Conservation (phyloP, 2,888 invertebrate species). For the Sylvicola cinctus region DNA sequence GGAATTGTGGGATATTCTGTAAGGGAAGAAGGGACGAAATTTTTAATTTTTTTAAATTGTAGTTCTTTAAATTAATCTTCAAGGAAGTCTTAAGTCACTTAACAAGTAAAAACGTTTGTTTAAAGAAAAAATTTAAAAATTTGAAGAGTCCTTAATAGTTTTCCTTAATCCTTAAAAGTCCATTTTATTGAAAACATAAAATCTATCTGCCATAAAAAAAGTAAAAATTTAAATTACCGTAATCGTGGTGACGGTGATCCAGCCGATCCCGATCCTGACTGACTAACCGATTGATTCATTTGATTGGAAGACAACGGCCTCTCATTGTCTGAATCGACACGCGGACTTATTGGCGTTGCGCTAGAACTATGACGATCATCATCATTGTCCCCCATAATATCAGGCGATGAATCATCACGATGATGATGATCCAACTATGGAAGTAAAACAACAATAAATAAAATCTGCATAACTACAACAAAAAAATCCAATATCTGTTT, state of each 20-base stretch:
- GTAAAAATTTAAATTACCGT: constrained; percentile 2
- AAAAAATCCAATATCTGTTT: too few relatives aligned
- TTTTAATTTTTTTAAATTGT: too few relatives aligned
- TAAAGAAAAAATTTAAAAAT: too few relatives aligned
- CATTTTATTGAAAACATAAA: background rate
- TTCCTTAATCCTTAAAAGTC: too few relatives aligned
- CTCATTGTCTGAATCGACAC: constrained; percentile 23
- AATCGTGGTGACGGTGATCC: constrained; percentile 24
- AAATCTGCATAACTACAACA: constrained; percentile 1
- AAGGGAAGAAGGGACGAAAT: too few relatives aligned
- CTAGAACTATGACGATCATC: constrained; percentile 22
- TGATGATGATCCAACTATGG: constrained; percentile 9
- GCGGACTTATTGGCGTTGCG: constrained; percentile 18
- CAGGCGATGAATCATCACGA: constrained; percentile 26
- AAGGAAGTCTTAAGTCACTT: too few relatives aligned
- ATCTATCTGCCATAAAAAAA: background rate
- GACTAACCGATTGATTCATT: constrained; percentile 23
- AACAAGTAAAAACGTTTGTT: too few relatives aligned
- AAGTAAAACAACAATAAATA: background rate
- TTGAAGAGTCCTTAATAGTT: too few relatives aligned
- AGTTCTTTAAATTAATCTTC: too few relatives aligned
- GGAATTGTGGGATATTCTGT: constrained; percentile 21
- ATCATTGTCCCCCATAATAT: constrained; percentile 26
- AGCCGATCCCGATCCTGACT: constrained; percentile 29
- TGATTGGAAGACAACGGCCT: constrained; percentile 21